Percentiles rank a stretch among this genome's conserved stretches.
phyloP scores from a whole-genome alignment of 2,113 vertebrate genomes.

The Porphyrio hochstetteri region DNA sequence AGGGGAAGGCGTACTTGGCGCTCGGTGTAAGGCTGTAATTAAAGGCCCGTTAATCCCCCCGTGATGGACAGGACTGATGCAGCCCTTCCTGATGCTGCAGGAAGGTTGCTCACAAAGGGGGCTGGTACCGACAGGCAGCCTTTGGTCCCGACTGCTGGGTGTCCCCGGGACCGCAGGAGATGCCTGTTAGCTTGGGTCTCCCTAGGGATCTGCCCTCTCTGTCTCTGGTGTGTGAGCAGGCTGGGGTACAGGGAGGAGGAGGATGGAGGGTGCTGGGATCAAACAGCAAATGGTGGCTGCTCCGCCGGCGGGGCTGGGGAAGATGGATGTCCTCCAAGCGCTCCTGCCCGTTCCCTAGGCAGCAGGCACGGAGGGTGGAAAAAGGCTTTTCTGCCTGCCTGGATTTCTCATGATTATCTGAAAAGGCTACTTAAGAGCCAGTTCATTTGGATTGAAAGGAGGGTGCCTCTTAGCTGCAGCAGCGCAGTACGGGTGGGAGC shows the following conservation, averaged over 20 bases:
- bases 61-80: rapidly evolving
- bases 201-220: neutral
- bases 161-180: rapidly evolving
- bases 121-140: rapidly evolving
- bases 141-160: neutral
- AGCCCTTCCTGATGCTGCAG: neutral
- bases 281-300: neutral
- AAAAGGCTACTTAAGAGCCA: neutral
- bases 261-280: neutral
- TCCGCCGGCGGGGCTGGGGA: rapidly evolving
- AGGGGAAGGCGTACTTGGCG: neutral
- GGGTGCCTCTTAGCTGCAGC: neutral
- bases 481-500: neutral
- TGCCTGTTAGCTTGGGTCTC: neutral
- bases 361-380: neutral
- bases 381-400: constrained; percentile 4
- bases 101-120: neutral
- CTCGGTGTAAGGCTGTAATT: neutral
- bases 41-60: neutral
- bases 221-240: rapidly evolving
- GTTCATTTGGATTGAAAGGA: neutral
- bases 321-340: neutral
- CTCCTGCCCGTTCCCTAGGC: neutral
- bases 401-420: neutral
- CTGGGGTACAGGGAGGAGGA: neutral